Evolutionary conservation across 2,888 invertebrate species (phyloP), one percentile per base, ranked within the genome.

Genomic region (Acanthococcus lagerstroemiae): DNA sequence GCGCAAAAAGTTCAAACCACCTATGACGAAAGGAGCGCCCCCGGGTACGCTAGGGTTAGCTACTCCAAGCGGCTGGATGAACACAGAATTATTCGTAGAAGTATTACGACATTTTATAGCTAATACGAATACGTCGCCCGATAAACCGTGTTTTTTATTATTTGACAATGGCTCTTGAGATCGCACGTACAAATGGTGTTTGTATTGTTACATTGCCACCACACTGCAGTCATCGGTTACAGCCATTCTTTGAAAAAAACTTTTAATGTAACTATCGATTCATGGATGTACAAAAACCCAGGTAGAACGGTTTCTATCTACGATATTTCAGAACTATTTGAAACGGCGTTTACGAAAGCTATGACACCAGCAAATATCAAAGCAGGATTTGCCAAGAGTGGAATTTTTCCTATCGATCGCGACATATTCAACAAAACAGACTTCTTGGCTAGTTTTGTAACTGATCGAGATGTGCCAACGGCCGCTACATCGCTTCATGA

Each of bases 61-160:
- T 65, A 70, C 71, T 68, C 71, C 71, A 69, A 72, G 70, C 58
- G 73, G 73, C 3, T 74, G 72, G 73, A 73, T 72, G 6, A 71
- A 72, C 70, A 72, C 68, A 67, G 68, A 73, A 55, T 70, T 71
- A 54, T 73, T 72, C 66, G 70, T 69, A 19, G 48, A 66, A 15
- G 52, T 58, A 7, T 9, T 57, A 24, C 58, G 58, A 48, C 25
- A 52, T n/a, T 56, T 27, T 27, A 17, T 56, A 17, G 19, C 25
- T n/a, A 4, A 56, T 12, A 52, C 61, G 19, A 3, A 19, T 24
- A 22, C 52, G 15, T 61, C 67, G 4, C 26, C 12, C 45, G 46
- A 67, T 55, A 26, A 66, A 71, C 69, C 67, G 44, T 56, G 65
- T 30, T 44, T 69, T 45, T 26, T 54, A 9, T 9, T 37, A 9